A percentile compares a stretch with the other conserved stretches of the same genome.
Conservation (phyloP, 2,888 invertebrate genomes). For the Tinea pellionella region DNA sequence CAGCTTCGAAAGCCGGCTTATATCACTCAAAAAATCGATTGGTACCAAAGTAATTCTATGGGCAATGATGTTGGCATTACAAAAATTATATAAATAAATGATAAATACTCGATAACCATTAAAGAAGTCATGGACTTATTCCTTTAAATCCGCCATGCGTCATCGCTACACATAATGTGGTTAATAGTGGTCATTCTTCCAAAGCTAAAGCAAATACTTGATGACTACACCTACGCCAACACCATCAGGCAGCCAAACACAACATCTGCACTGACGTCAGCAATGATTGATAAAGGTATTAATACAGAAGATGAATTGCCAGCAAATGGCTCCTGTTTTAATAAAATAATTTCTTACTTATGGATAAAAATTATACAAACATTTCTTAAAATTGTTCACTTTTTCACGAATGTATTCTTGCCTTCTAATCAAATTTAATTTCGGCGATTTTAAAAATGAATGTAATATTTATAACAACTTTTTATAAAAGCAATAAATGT, state of each 20-base stretch:
- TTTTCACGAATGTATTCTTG: no score
- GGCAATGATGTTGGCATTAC: no score
- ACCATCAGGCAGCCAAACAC: background rate
- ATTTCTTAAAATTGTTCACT: no score
- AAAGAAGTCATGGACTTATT: background rate
- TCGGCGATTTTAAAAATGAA: no score
- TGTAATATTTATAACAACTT: no score
- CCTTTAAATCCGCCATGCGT: background rate
- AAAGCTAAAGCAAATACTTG: slow-evolving; percentile 5
- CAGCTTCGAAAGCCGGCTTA: no score
- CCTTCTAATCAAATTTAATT: no score
- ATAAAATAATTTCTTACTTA: background rate
- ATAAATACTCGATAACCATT: background rate
- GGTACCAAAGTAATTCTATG: no score
- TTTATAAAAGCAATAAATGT: no score
- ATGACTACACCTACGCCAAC: slow-evolving; percentile 1
- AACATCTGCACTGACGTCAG: slow-evolving; percentile 8
- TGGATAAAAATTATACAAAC: no score
- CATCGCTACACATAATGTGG: background rate
- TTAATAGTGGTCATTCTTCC: background rate
- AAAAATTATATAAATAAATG: no score
- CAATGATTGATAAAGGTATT: slow-evolving; percentile 12
- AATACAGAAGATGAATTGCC: background rate
- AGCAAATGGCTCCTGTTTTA: background rate
- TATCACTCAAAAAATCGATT: no score